Conservation (phyloP, 2,113 vertebrate genomes). For the Alectura lathami region DNA sequence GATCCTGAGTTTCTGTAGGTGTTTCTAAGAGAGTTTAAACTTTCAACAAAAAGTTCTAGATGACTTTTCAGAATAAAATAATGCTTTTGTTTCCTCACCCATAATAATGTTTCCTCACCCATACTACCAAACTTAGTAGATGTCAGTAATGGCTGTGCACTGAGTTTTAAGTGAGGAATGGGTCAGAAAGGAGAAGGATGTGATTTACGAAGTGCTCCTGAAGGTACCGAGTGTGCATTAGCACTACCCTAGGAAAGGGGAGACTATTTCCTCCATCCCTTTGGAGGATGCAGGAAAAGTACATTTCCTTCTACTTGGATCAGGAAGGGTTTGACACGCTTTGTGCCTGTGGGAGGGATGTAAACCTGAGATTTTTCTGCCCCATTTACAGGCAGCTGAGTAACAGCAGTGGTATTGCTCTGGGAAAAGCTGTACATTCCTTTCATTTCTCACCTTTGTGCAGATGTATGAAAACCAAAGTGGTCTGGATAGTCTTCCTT, state of each 20-base stretch:
- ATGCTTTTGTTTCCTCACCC: background rate
- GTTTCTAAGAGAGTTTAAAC: background rate
- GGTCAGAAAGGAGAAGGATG: background rate
- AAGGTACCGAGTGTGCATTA: background rate
- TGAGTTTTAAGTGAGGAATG: background rate
- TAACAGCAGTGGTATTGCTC: background rate
- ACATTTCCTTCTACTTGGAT: background rate
- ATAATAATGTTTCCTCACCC: background rate
- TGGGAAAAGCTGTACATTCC: background rate
- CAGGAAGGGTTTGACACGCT: background rate
- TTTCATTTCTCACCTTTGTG: background rate
- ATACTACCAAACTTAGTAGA: background rate
- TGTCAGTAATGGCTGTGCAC: background rate
- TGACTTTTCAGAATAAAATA: background rate
- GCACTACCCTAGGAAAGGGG: background rate
- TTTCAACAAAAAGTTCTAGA: background rate
- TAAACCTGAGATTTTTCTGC: background rate
- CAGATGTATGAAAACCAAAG: background rate
- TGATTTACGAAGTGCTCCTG: background rate
- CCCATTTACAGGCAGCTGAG: background rate
- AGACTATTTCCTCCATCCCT: background rate
- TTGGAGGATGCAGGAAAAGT: background rate
- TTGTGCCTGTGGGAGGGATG: background rate
- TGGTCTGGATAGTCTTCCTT: fast-evolving
- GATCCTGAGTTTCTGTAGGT: background rate